Evolutionary conservation across 1,140 invertebrate genomes (phyloP).

Genomic region (Drosophila saltans): DNA sequence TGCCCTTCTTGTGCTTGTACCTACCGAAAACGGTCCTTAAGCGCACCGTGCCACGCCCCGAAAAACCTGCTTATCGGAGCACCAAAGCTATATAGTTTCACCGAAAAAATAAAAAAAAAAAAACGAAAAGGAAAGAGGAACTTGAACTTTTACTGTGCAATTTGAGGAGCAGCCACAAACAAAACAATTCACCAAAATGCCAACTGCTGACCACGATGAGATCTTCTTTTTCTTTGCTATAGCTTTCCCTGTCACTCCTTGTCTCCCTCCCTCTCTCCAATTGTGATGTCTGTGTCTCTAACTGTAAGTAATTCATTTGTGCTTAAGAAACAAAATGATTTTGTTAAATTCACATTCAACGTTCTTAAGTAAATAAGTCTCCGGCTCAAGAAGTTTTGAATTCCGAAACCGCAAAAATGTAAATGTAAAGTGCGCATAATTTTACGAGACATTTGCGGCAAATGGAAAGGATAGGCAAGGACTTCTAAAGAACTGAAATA

Average conservation of each 20-base stretch:
- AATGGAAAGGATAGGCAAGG: slow-evolving; percentile 13
- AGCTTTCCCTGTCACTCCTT: not conserved
- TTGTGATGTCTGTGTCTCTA: slow-evolving; percentile 4
- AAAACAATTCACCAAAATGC: slow-evolving; percentile 31
- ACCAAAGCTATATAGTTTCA: slow-evolving; percentile 37
- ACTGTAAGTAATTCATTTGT: slow-evolving; percentile 74
- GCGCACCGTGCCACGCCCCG: not conserved
- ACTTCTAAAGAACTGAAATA: slow-evolving; percentile 5
- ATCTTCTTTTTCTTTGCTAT: slow-evolving; percentile 23
- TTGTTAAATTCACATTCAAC: slow-evolving; percentile 69
- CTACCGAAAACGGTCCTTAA: too few relatives aligned
- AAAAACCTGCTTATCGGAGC: not conserved
- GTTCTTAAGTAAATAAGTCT: slow-evolving; percentile 75
- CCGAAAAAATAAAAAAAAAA: slow-evolving; percentile 8
- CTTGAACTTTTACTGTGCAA: slow-evolving; percentile 36
- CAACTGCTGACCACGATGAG: slow-evolving; percentile 33
- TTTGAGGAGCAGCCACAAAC: slow-evolving; percentile 46
- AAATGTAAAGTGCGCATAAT: slow-evolving; percentile 76
- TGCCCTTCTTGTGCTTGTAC: not conserved
- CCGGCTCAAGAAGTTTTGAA: slow-evolving; percentile 33
- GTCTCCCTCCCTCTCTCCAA: slow-evolving; percentile 6
- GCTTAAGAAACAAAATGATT: slow-evolving; percentile 76
- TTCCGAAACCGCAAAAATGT: slow-evolving; percentile 71
- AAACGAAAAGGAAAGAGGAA: slow-evolving; percentile 9
- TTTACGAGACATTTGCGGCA: slow-evolving; percentile 39